Evolutionary conservation across 2,888 invertebrate species (phyloP).

Genomic region (Andrena bicolor): DNA sequence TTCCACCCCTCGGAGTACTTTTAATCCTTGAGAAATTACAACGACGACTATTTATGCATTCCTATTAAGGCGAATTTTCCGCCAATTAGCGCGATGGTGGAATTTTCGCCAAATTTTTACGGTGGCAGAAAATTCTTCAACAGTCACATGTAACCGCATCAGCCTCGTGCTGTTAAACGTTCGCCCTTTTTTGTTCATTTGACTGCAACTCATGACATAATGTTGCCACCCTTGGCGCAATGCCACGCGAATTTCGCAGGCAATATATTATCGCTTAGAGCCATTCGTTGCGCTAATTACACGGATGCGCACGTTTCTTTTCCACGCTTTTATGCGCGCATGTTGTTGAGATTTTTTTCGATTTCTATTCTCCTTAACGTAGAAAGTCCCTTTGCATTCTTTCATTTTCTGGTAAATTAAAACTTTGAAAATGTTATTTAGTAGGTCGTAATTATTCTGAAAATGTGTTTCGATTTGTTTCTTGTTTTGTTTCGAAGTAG

Average conservation of each 20-base stretch:
- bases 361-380: neutral
- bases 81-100: neutral
- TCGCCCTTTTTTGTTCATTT: constrained; percentile 35
- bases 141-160: constrained; percentile 22
- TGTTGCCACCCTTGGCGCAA: constrained; percentile 28
- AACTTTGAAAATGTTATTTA: too few relatives aligned
- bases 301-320: constrained; percentile 15
- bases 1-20: neutral
- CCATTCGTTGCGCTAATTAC: constrained; percentile 48
- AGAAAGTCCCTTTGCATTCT: neutral
- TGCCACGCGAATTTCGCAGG: constrained; percentile 34
- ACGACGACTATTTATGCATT: neutral
- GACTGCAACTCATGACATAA: constrained; percentile 25
- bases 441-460: too few relatives aligned
- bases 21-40: neutral
- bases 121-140: constrained; percentile 38
- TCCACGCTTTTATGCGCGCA: neutral
- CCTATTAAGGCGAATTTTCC: constrained; percentile 1
- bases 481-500: too few relatives aligned
- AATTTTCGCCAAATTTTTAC: constrained; percentile 12
- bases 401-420: too few relatives aligned
- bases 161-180: constrained; percentile 23
- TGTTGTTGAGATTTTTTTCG: neutral
- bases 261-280: constrained; percentile 39
- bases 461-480: too few relatives aligned